These are phyloP conservation scores for Bombus sibiricus DNA, from an alignment of 1,140 invertebrate genomes.

Conservation along the genomic window DNA sequence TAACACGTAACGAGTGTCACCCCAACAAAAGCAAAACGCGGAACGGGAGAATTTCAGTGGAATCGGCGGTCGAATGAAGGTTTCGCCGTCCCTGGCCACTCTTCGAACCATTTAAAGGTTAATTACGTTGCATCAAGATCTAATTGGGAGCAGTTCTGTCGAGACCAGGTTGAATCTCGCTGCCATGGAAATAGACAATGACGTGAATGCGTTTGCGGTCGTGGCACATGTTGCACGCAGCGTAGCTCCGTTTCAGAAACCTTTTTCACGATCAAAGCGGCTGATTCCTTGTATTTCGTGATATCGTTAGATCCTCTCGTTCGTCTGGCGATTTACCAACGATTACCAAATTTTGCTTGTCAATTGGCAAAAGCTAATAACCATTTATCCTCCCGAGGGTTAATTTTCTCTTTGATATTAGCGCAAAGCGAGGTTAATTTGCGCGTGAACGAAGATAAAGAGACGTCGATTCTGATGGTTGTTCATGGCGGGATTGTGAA, in stretches of 20 bases:
- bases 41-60: background rate
- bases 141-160: constrained; percentile 20
- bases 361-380: background rate
- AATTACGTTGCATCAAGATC: constrained; percentile 12
- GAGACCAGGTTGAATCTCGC: background rate
- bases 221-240: background rate
- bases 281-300: background rate
- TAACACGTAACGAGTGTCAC: background rate
- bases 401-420: background rate
- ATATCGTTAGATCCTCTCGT: background rate
- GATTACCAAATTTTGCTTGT: background rate
- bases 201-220: constrained; percentile 5
- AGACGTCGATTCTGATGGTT: background rate
- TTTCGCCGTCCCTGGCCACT: background rate
- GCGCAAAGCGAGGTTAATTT: background rate
- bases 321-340: background rate
- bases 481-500: no score
- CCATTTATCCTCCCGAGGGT: background rate
- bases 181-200: constrained; percentile 9
- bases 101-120: constrained; percentile 14
- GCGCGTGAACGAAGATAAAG: background rate
- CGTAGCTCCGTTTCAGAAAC: constrained; percentile 11
- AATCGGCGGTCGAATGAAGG: background rate
- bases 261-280: constrained; percentile 12
- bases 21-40: background rate